Conservation (phyloP, 2,113 vertebrate genomes). For the Narcine bancroftii region DNA sequence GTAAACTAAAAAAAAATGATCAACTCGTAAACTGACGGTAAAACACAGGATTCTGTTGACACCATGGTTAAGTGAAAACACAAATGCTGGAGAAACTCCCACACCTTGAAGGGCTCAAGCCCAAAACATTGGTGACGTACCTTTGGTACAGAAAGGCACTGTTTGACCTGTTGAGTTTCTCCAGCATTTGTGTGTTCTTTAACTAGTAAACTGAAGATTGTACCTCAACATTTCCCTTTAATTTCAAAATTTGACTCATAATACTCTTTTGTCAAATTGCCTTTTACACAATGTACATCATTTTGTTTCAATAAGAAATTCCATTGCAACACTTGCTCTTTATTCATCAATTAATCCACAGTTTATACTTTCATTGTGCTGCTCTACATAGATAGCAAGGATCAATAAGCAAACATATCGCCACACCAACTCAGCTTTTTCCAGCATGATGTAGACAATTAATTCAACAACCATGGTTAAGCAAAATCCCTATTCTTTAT, state of each 20-base stretch:
- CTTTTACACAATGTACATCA: neutral
- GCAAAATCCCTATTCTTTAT: neutral
- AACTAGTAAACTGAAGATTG: neutral
- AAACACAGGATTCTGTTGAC: too few relatives aligned
- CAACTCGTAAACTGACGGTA: neutral
- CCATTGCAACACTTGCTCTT: neutral
- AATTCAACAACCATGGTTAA: slow-evolving; percentile 29
- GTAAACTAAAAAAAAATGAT: neutral
- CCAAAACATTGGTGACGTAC: too few relatives aligned
- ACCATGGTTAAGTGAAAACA: too few relatives aligned
- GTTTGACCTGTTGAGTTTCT: too few relatives aligned
- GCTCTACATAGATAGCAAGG: neutral
- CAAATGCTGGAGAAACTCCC: too few relatives aligned
- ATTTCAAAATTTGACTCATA: neutral
- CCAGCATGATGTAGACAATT: slow-evolving; percentile 20
- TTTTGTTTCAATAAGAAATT: neutral
- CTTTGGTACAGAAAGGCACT: too few relatives aligned
- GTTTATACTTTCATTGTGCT: neutral
- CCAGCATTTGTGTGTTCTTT: too few relatives aligned
- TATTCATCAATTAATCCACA: slow-evolving; percentile 21
- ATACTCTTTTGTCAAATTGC: neutral
- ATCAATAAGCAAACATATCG: slow-evolving; percentile 26
- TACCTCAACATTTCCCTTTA: neutral
- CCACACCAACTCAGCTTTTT: slow-evolving; percentile 18
- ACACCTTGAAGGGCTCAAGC: too few relatives aligned